Base-by-base conservation (phyloP, 1,140 invertebrate genomes). In the Diprion similis region DNA sequence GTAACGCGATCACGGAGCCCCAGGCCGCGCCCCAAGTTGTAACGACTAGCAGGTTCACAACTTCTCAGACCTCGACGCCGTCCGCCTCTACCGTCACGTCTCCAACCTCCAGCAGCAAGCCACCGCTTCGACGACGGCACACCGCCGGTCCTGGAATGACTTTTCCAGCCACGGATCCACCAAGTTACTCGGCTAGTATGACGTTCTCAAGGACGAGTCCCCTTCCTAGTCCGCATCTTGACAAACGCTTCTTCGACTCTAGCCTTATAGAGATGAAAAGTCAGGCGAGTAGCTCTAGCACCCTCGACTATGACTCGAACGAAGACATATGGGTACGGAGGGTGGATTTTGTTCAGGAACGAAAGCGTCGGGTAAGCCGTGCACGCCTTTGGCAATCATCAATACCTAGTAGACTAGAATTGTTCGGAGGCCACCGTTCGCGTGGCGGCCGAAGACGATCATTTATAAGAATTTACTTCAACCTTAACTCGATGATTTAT, bases 241-340 rank as follows among this genome's bases (percentile, higher is more conserved):
- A 95, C 83, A 93, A 93, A 77, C 89, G 92, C 73, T 96, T 94
- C 87, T 95, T 95, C 81, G 94, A 95, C 83, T 92, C 91, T 75
- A 94, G 93, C 75, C 86, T 96, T 72, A 93, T 96, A 73, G 94
- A 95, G 85, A 95, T 96, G 87, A 93, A 94, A 80, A 93, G 92
- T 74, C 91, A 91, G 37, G 91, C 91, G 2, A 92, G 91, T 71
- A 94, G 91, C 77, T 89, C 90, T 69, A 89, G 90, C 51, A 91
- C 91, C 0, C 83, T 93, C 10, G 91, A 93, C 79, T 88, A 89
- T 71, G 87, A 89, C 73, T 88, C 85, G 2, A 89, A 86, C 0
- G 93, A 94, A 79, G 93, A 94, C 74, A 90, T 94, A 76, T 94
- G 93, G 93, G 89, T 94, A 8, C 91, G 90, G 75, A 87, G 93